A percentile compares a stretch with the other conserved stretches of the same genome.
Conservation (phyloP, 1,140 invertebrate genomes). For the Tetraneura akinire region DNA sequence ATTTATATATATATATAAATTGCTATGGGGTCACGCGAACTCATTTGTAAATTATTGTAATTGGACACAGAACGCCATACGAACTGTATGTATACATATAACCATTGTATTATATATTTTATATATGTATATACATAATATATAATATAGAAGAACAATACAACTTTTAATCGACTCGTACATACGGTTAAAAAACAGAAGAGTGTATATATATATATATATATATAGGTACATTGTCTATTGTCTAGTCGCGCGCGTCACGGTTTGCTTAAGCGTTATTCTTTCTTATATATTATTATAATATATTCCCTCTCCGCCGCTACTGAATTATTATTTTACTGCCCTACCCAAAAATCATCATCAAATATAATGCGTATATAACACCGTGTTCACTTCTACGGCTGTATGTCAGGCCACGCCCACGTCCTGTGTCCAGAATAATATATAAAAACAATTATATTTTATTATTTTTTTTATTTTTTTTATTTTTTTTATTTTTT, state of each 20-base stretch:
- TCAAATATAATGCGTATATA: neutral
- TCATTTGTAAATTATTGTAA: slow-evolving; percentile 3
- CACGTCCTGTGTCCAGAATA: slow-evolving; percentile 32
- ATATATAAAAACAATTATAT: no score
- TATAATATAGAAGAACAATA: slow-evolving; percentile 27
- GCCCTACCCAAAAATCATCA: slow-evolving; percentile 30
- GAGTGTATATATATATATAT: neutral
- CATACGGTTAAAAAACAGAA: slow-evolving; percentile 4
- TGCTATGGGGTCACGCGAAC: slow-evolving; percentile 26
- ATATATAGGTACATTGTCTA: slow-evolving; percentile 7
- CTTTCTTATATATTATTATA: neutral
- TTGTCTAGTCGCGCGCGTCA: slow-evolving; percentile 44
- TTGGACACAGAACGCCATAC: slow-evolving; percentile 28
- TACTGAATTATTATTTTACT: neutral
- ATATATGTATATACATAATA: no score
- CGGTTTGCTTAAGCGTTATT: slow-evolving; percentile 47
- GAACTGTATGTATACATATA: neutral
- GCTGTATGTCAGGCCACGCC: neutral
- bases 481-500: no score
- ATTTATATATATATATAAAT: no score
- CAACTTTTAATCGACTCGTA: slow-evolving; percentile 30
- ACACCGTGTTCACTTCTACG: no score
- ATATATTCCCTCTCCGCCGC: no score
- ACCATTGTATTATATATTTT: no score
- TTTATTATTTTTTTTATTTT: no score